phyloP scores from a whole-genome alignment of 2,797 vertebrate genomes.

The Sternarchorhynchus goeldii region DNA sequence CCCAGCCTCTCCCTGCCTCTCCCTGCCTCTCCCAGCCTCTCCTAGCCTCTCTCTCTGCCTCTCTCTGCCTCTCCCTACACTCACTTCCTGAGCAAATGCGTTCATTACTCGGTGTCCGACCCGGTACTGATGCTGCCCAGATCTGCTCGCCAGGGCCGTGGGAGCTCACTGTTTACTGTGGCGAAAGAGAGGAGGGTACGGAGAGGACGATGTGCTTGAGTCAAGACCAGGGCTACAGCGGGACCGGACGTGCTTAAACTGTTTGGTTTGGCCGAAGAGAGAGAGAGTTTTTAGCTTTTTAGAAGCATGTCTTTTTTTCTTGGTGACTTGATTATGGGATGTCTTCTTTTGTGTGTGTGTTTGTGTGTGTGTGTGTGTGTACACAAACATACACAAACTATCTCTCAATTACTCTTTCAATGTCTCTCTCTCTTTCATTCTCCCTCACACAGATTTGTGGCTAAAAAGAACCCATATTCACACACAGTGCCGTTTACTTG shows the following conservation, averaged over 20 bases:
- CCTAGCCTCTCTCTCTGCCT: too few relatives aligned
- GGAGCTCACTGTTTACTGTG: slow-evolving; percentile 20
- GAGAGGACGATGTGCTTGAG: neutral
- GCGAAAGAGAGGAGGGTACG: neutral
- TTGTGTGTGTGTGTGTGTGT: too few relatives aligned
- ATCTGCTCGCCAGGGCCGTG: neutral
- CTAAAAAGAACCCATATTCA: too few relatives aligned
- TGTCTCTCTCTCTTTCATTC: too few relatives aligned
- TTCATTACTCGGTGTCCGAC: slow-evolving; percentile 1
- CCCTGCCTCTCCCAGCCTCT: too few relatives aligned
- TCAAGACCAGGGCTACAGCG: neutral
- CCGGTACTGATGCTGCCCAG: slow-evolving; percentile 14
- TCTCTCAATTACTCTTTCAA: too few relatives aligned
- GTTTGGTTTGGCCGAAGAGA: slow-evolving; percentile 23
- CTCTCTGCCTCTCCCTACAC: neutral
- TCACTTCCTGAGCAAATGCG: slow-evolving; percentile 18
- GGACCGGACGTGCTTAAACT: neutral
- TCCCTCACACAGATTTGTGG: too few relatives aligned
- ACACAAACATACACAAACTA: too few relatives aligned
- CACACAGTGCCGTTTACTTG: neutral
- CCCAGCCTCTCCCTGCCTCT: too few relatives aligned
- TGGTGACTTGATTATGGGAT: neutral
- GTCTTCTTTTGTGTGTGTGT: too few relatives aligned
- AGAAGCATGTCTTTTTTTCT: neutral
- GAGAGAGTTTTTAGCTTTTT: neutral